A percentile compares a stretch with the other conserved stretches of the same genome.
Conservation (phyloP, 1,140 invertebrate species). For the Bombus sylvicola region DNA sequence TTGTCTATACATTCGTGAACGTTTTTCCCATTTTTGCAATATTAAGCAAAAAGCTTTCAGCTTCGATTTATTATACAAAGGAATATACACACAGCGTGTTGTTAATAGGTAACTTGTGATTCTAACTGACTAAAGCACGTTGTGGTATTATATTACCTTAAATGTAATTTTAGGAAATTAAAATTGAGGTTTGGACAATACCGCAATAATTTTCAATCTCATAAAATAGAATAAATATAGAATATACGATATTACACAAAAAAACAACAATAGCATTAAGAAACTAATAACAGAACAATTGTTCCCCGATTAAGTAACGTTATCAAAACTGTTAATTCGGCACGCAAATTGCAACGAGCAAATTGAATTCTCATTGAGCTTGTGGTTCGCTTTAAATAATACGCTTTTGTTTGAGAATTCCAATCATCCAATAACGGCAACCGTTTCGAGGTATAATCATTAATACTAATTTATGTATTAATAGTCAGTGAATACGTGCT, state of each 20-base stretch:
- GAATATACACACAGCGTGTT: neutral
- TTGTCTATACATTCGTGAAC: neutral
- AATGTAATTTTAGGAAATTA: neutral
- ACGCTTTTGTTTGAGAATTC: conserved; percentile 7
- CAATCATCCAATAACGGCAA: conserved; percentile 10
- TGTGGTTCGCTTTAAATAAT: conserved; percentile 23
- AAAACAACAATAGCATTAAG: neutral
- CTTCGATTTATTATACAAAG: neutral
- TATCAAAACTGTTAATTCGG: neutral
- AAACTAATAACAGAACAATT: neutral
- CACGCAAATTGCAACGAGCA: conserved; percentile 11
- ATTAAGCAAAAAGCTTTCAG: neutral
- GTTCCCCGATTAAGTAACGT: neutral
- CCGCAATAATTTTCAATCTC: neutral
- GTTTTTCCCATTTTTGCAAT: neutral
- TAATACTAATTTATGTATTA: conserved; percentile 39
- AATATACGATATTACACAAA: too few species aligned
- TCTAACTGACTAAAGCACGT: neutral
- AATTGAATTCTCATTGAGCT: conserved; percentile 20
- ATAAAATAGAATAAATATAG: neutral
- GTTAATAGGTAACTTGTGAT: neutral
- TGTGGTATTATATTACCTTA: neutral
- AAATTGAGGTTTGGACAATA: too few species aligned
- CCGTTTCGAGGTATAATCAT: conserved; percentile 1
- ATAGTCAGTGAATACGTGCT: neutral